These are phyloP conservation scores for Drosophila suzukii DNA, from an alignment of 1,140 invertebrate species.

Conservation along the genomic window DNA sequence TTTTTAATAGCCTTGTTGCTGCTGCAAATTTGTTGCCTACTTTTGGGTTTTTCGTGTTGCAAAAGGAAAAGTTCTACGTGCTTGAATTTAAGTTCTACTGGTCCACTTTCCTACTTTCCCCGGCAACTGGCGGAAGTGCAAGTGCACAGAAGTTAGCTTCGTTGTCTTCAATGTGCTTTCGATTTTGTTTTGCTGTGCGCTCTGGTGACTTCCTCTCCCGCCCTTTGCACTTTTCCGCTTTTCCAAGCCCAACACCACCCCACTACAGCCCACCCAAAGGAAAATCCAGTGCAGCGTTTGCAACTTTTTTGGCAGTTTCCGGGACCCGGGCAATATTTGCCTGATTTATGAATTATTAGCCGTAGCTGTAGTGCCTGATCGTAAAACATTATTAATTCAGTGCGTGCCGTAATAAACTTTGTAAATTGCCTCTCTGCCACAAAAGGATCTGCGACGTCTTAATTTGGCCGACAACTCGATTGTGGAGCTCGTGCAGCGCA, in stretches of 20 bases:
- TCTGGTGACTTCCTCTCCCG: constrained; percentile 41
- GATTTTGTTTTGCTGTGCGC: constrained; percentile 67
- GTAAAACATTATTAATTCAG: constrained; percentile 67
- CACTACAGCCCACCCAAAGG: neutral
- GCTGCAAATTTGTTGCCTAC: constrained; percentile 50
- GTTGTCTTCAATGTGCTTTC: constrained; percentile 80
- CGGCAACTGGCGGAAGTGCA: constrained; percentile 44
- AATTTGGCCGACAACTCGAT: constrained; percentile 90
- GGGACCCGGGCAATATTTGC: constrained; percentile 38
- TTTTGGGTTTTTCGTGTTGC: constrained; percentile 32
- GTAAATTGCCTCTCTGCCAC: constrained; percentile 29
- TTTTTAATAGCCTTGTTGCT: constrained; percentile 66
- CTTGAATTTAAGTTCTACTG: constrained; percentile 70
- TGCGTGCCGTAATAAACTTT: constrained; percentile 66
- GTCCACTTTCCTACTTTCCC: constrained; percentile 11
- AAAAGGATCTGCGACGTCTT: constrained; percentile 87
- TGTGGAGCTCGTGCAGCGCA: constrained; percentile 87
- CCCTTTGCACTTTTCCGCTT: constrained; percentile 3
- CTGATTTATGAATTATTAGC: constrained; percentile 77
- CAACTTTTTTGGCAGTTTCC: constrained; percentile 68
- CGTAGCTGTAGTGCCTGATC: constrained; percentile 17
- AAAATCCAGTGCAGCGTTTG: constrained; percentile 23
- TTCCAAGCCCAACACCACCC: neutral
- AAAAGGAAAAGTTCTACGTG: constrained; percentile 60
- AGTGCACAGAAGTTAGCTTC: constrained; percentile 59